These are phyloP conservation scores for Agapostemon virescens DNA, from an alignment of 2,888 invertebrate species.

Conservation along the genomic window DNA sequence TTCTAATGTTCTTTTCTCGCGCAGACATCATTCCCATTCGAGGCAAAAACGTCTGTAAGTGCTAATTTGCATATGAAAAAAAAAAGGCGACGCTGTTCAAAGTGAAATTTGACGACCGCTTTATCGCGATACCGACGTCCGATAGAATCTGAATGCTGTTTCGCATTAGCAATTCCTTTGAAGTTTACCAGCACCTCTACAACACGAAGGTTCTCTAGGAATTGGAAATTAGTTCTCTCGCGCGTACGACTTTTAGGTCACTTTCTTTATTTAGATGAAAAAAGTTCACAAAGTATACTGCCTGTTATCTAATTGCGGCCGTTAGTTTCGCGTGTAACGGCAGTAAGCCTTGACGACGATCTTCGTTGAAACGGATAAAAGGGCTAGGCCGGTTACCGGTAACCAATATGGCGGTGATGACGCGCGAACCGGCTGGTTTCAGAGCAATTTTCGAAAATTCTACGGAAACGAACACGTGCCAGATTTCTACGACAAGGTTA, in stretches of 20 bases:
- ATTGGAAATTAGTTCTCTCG: neutral
- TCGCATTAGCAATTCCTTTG: neutral
- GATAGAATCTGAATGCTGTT: neutral
- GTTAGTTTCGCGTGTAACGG: no score
- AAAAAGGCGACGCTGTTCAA: neutral
- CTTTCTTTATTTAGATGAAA: neutral
- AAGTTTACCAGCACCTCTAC: neutral
- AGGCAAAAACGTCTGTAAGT: neutral
- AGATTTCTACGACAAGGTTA: slow-evolving; percentile 37
- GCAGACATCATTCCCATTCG: neutral
- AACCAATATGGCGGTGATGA: neutral
- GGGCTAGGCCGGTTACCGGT: no score
- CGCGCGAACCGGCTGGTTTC: slow-evolving; percentile 2
- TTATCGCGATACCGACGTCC: neutral
- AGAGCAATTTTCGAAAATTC: slow-evolving; percentile 14
- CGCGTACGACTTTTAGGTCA: neutral
- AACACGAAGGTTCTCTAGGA: neutral
- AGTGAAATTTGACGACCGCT: neutral
- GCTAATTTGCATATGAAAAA: neutral
- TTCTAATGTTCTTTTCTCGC: no score
- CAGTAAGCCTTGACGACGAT: neutral
- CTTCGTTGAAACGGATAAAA: neutral
- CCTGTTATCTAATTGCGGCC: neutral
- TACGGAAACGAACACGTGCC: slow-evolving; percentile 20
- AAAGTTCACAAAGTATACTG: neutral